Base-by-base conservation (phyloP, 2,797 vertebrate genomes). In the Limosa lapponica region DNA sequence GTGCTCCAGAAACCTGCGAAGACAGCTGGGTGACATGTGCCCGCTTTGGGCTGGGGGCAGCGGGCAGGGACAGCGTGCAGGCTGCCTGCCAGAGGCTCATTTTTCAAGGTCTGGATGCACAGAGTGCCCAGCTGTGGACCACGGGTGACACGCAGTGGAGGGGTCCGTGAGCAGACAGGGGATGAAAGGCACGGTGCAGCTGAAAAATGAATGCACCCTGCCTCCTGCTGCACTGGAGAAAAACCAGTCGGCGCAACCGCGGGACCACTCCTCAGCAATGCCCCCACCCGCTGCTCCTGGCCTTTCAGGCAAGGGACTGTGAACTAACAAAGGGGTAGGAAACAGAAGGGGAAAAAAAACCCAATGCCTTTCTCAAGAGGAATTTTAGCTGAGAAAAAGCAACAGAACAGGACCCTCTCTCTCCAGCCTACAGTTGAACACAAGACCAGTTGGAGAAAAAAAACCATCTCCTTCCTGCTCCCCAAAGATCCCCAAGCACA, bases 31-130 rank as follows among this genome's bases (percentile, higher is more conserved):
- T 65, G 46, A 37, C 3, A 2, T 12, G 24, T 52, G n/a, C 28
- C 14, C 2, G 28, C 4, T 4, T 43, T 27, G 28, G 27, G 11
- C 27, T 37, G 28, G 13, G 28, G 39, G 24, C 51, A 39, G 25
- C 0, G 0, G 19, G 3, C 27, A 82, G 43, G 46, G 19, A 32
- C 23, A 34, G 12, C 2, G 32, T 27, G 69, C 80, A 77, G 27
- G 37, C 24, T 39, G 5, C 7, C 4, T 4, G 4, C 27, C 32
- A 84, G 39, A 58, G 37, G 46, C 16, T 66, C 16, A 4, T 32
- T 90, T 72, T 80, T 57, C 37, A 69, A 57, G 49, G 28, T 16
- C 5, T 0, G 3, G 9, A 13, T 27, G 13, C 22, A 32, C 6
- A 62, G 48, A 15, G 23, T 41, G 25, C 39, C 12, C 37, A 89